phyloP scores from a whole-genome alignment of 1,140 invertebrate genomes.

The Ceratina calcarata region DNA sequence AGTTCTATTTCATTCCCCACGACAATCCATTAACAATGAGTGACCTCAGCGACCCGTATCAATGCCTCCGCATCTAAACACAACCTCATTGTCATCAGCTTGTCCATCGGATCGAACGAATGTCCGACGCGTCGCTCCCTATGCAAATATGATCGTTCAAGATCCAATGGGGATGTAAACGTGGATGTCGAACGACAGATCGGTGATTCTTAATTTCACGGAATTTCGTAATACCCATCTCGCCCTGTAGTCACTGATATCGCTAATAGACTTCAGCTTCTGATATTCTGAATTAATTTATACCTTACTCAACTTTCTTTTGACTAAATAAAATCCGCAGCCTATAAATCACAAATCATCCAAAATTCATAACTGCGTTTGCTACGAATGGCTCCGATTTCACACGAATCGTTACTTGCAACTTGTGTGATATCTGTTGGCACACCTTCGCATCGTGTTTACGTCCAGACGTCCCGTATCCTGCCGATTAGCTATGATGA shows the following conservation, averaged over 20 bases:
- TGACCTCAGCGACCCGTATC: not conserved
- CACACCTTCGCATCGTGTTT: constrained; percentile 29
- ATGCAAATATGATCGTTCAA: constrained; percentile 35
- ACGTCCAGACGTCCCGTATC: constrained; percentile 8
- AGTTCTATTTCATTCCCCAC: not conserved
- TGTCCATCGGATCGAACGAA: constrained; percentile 7
- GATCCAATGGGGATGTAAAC: not conserved
- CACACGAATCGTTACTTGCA: not conserved
- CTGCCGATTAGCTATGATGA: constrained; percentile 24
- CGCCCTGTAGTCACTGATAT: not conserved
- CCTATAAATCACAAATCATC: not conserved
- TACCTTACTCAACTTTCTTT: too few species aligned
- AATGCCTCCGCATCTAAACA: not conserved
- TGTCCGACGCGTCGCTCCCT: not conserved
- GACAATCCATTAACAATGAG: constrained; percentile 3
- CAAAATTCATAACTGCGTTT: not conserved
- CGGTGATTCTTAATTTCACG: constrained; percentile 7
- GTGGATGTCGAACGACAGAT: not conserved
- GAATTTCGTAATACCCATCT: constrained; percentile 16
- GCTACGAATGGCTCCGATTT: constrained; percentile 7
- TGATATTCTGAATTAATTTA: too few species aligned
- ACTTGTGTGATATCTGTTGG: not conserved
- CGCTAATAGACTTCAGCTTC: not conserved
- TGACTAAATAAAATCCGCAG: too few species aligned
- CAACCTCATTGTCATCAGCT: constrained; percentile 12